Conservation (phyloP, 2,113 vertebrate genomes). For the Girardinichthys multiradiatus region DNA sequence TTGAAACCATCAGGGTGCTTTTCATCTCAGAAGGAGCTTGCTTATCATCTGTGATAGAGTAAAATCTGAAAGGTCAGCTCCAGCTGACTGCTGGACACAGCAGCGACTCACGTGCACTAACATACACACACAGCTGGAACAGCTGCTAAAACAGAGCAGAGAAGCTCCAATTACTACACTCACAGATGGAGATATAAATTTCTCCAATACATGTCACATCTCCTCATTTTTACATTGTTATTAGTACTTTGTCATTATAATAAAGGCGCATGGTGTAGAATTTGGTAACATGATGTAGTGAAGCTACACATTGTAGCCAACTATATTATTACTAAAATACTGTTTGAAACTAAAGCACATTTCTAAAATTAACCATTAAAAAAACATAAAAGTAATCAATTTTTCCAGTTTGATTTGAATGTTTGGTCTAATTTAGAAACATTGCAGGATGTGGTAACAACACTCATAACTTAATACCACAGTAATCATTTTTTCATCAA, state of each 20-base stretch:
- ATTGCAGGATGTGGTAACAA: not conserved
- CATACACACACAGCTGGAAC: conserved; percentile 8
- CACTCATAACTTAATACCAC: not conserved
- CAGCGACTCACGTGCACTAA: not conserved
- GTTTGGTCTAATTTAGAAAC: too few species aligned
- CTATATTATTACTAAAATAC: not conserved
- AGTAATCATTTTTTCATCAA: too few species aligned
- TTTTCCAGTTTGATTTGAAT: too few species aligned
- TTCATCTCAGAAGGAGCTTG: not conserved
- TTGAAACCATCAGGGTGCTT: not conserved
- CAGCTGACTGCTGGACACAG: not conserved
- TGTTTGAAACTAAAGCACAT: too few species aligned
- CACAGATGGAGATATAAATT: not conserved
- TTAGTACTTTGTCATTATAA: not conserved
- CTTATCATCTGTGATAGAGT: not conserved
- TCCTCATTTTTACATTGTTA: not conserved
- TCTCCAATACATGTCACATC: not conserved
- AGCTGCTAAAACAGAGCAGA: conserved; percentile 11
- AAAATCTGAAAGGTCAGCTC: not conserved
- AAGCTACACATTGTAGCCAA: not conserved
- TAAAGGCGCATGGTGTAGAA: not conserved
- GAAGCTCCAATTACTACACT: not conserved
- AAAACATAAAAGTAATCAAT: too few species aligned
- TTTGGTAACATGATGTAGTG: not conserved
- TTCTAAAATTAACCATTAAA: too few species aligned